These are phyloP conservation scores for Clostera curtula DNA, from an alignment of 2,888 invertebrate genomes.

Conservation along the genomic window DNA sequence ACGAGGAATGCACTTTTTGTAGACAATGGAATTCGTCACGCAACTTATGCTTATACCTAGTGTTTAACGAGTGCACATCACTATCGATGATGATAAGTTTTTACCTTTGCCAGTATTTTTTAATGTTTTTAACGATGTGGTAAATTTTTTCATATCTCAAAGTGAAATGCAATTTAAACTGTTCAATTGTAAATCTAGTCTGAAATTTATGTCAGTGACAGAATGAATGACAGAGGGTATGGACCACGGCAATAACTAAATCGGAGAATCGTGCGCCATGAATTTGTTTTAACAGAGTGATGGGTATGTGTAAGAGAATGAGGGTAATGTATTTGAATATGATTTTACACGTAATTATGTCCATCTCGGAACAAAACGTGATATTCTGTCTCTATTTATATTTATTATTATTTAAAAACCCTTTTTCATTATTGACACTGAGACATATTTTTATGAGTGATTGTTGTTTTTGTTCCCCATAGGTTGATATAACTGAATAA, in stretches of 20 bases:
- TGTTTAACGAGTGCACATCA: too few relatives aligned
- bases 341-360: not conserved
- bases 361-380: slow-evolving; percentile 3
- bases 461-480: slow-evolving; percentile 7
- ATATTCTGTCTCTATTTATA: slow-evolving; percentile 8
- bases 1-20: too few relatives aligned
- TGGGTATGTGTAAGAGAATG: not conserved
- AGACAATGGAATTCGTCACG: too few relatives aligned
- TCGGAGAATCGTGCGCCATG: too few relatives aligned
- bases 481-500: slow-evolving; percentile 10
- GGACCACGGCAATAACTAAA: too few relatives aligned
- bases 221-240: slow-evolving; percentile 38
- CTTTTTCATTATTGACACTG: slow-evolving; percentile 14
- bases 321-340: not conserved
- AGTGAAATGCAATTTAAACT: slow-evolving; percentile 27
- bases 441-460: too few relatives aligned
- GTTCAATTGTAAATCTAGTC: slow-evolving; percentile 51
- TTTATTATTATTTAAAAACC: slow-evolving; percentile 22
- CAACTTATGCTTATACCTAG: too few relatives aligned
- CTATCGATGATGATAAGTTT: slow-evolving; percentile 31
- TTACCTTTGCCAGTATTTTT: slow-evolving; percentile 68
- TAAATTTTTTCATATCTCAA: slow-evolving; percentile 22
- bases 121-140: slow-evolving; percentile 27
- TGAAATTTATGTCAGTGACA: slow-evolving; percentile 42
- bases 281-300: slow-evolving; percentile 7